Evolutionary conservation across 2,797 vertebrate genomes (phyloP), one percentile per base, ranked within the genome.

Genomic region (Enteromius paludinosus): DNA sequence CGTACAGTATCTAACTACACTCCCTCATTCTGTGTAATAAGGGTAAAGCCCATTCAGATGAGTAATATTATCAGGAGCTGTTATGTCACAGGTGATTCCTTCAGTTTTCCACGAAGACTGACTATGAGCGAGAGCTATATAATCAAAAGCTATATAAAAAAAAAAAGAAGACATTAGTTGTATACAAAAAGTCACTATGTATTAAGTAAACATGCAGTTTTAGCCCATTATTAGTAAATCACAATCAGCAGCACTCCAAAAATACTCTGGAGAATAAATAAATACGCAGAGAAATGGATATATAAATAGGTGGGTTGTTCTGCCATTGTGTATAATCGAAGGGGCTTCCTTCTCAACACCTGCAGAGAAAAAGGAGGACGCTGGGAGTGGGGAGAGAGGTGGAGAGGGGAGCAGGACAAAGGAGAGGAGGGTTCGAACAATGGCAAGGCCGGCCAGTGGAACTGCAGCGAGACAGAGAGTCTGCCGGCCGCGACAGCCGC

Each of bases 391-490:
- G 2, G 66, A 78, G 68, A 71, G 78, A 76, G 74, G 54, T 81
- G 68, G 83, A 87, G 89, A 88, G 73, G 87, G 69, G 86, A 84
- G 88, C 89, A 87, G 91, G 90, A 93, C 85, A 81, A 89, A 82
- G 88, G 92, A 89, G 90, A 89, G 91, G 90, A 87, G 85, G 81
- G 78, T 62, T 52, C 90, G 91, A 95, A 95, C 95, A 95, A 95
- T 95, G 86, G 93, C 75, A 89, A 93, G 92, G 90, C 92, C 91
- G 89, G 90, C 86, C 64, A 78, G 84, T 92, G 93, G 94, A 93
- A 92, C 91, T 90, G 81, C 84, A 84, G 79, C 90, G 90, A 95
- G 95, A 95, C 94, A 95, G 91, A 76, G 84, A 91, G 95, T 95
- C 94, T 95, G 92, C 90, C 7, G 33, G 85, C 80, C 87, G 64